phyloP scores from a whole-genome alignment of 2,113 vertebrate genomes.

The Erpornis zantholeuca region DNA sequence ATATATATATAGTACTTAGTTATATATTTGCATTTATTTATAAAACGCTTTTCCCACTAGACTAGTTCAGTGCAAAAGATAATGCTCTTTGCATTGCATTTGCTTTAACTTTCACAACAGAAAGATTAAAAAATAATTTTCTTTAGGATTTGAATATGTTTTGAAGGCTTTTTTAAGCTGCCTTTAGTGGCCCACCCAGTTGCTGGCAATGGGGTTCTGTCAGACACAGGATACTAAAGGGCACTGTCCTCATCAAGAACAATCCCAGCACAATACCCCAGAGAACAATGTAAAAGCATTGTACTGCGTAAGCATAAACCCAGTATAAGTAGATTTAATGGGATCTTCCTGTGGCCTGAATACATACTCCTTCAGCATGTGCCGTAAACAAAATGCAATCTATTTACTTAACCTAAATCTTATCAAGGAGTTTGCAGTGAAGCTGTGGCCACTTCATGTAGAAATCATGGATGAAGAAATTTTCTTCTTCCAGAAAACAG shows the following conservation, averaged over 20 bases:
- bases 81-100: neutral
- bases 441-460: neutral
- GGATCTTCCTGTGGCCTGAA: neutral
- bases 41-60: neutral
- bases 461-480: neutral
- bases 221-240: neutral
- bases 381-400: neutral
- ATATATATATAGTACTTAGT: neutral
- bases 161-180: neutral
- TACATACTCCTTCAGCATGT: neutral
- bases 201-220: neutral
- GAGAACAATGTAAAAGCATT: neutral
- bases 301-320: neutral
- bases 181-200: neutral
- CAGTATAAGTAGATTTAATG: neutral
- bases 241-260: neutral
- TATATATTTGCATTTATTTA: neutral
- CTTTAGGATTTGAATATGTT: neutral
- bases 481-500: neutral
- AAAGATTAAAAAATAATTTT: neutral
- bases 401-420: neutral
- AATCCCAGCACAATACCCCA: neutral
- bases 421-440: neutral
- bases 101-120: neutral
- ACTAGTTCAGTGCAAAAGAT: neutral